These are phyloP conservation scores for Babyrousa celebensis DNA, from an alignment of 2,797 vertebrate species.

Conservation along the genomic window DNA sequence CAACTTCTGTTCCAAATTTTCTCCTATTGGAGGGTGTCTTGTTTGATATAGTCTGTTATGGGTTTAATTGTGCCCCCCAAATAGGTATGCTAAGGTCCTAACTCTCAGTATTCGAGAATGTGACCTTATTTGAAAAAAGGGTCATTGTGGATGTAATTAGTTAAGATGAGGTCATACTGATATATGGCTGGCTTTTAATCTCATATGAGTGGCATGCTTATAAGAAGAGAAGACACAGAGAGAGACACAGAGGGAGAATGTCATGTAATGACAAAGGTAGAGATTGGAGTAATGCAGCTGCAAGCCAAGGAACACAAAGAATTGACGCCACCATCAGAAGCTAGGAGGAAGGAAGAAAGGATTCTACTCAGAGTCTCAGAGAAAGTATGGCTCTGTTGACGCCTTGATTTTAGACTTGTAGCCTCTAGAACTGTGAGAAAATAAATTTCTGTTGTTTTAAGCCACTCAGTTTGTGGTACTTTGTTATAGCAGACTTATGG, in stretches of 20 bases:
- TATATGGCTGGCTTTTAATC: background rate
- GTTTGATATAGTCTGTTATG: background rate
- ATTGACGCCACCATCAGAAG: background rate
- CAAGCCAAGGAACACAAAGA: background rate
- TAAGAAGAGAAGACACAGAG: background rate
- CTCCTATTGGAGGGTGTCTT: background rate
- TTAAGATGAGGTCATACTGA: background rate
- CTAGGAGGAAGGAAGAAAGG: too few relatives aligned
- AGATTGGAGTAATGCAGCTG: background rate
- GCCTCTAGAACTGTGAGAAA: too few relatives aligned
- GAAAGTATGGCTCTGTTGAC: too few relatives aligned
- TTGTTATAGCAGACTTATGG: background rate
- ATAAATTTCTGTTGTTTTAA: too few relatives aligned
- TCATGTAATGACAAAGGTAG: background rate
- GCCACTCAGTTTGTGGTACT: background rate
- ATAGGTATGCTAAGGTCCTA: background rate
- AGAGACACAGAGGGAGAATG: background rate
- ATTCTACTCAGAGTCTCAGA: too few relatives aligned
- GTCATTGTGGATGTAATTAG: background rate
- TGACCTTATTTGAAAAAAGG: background rate
- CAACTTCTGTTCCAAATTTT: background rate
- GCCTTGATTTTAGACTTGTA: too few relatives aligned
- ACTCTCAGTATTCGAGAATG: background rate
- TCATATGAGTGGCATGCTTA: background rate
- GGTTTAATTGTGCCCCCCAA: background rate